A percentile compares a stretch with the other conserved stretches of the same genome.
These are phyloP conservation scores for Hestina assimilis DNA, from an alignment of 1,140 invertebrate genomes.

Conservation along the genomic window DNA sequence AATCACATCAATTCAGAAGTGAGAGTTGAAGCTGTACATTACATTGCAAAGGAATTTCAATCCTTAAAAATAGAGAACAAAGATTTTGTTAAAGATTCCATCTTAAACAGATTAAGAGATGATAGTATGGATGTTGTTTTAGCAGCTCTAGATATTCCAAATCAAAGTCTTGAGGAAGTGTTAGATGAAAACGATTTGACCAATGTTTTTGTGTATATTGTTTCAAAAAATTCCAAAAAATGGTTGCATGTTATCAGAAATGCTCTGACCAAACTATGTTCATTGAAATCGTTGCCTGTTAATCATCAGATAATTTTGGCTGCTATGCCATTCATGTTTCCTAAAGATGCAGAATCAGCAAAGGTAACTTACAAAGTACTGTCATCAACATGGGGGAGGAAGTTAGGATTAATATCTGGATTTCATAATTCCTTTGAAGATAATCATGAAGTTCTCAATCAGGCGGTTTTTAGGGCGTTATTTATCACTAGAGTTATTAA, in stretches of 20 bases:
- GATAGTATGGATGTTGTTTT: conserved; percentile 78
- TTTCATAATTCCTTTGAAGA: conserved; percentile 57
- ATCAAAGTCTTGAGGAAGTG: conserved; percentile 60
- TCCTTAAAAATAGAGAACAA: conserved; percentile 72
- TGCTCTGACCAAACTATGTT: conserved; percentile 67
- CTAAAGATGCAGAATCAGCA: conserved; percentile 71
- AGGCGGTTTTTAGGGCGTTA: conserved; percentile 52
- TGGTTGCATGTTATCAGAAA: conserved; percentile 62
- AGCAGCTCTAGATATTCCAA: conserved; percentile 72
- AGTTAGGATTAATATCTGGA: conserved; percentile 47
- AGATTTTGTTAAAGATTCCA: conserved; percentile 78
- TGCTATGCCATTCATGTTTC: conserved; percentile 81
- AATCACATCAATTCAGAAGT: conserved; percentile 82
- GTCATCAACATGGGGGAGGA: conserved; percentile 70
- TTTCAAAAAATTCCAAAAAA: conserved; percentile 44
- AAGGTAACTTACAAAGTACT: conserved; percentile 74
- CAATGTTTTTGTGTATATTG: conserved; percentile 48
- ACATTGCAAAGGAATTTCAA: conserved; percentile 76
- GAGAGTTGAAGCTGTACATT: conserved; percentile 81
- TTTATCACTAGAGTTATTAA: conserved; percentile 44
- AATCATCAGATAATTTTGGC: conserved; percentile 70
- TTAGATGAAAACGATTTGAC: conserved; percentile 56
- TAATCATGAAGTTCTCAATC: conserved; percentile 48
- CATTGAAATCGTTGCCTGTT: conserved; percentile 51
- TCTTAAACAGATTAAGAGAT: conserved; percentile 80